Percentiles rank a stretch among this genome's conserved stretches.
Evolutionary conservation across 1,140 invertebrate species (phyloP).

Genomic region (Ceratitis capitata): DNA sequence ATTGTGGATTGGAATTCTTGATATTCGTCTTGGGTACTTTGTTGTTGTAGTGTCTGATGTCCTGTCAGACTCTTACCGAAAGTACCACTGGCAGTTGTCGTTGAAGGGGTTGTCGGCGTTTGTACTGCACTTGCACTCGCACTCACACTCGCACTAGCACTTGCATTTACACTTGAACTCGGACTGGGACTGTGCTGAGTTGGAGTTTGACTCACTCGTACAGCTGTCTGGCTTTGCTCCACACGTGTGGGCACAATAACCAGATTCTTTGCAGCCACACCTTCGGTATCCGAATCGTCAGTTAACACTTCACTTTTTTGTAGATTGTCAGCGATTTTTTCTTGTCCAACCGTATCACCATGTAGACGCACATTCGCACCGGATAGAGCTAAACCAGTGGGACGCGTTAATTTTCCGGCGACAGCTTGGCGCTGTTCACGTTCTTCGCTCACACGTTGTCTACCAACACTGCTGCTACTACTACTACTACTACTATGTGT

Average conservation of each 20-base stretch:
- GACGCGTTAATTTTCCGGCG: conserved; percentile 5
- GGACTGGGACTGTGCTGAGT: background rate
- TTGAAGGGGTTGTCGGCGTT: conserved; percentile 12
- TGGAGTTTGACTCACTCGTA: conserved; percentile 38
- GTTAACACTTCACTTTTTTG: conserved; percentile 40
- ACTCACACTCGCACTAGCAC: conserved; percentile 44
- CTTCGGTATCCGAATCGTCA: conserved; percentile 61
- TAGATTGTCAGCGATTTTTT: background rate
- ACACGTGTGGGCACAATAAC: conserved; percentile 55
- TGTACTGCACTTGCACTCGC: conserved; percentile 40
- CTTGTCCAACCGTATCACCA: background rate
- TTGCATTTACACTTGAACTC: too few relatives aligned
- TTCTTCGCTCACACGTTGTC: background rate
- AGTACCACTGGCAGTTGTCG: conserved; percentile 64
- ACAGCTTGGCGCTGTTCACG: conserved; percentile 24
- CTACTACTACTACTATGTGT: background rate
- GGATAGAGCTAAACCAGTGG: conserved; percentile 26
- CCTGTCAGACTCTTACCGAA: conserved; percentile 63
- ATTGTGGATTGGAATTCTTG: conserved; percentile 66
- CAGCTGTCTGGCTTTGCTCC: background rate
- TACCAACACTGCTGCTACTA: too few relatives aligned
- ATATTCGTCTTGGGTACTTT: conserved; percentile 68
- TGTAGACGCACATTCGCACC: background rate
- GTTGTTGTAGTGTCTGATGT: conserved; percentile 56
- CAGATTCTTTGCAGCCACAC: conserved; percentile 56